Evolutionary conservation across 2,797 vertebrate species (phyloP), one percentile per base, ranked within the genome.

Genomic region (Pipistrellus pygmaeus): DNA sequence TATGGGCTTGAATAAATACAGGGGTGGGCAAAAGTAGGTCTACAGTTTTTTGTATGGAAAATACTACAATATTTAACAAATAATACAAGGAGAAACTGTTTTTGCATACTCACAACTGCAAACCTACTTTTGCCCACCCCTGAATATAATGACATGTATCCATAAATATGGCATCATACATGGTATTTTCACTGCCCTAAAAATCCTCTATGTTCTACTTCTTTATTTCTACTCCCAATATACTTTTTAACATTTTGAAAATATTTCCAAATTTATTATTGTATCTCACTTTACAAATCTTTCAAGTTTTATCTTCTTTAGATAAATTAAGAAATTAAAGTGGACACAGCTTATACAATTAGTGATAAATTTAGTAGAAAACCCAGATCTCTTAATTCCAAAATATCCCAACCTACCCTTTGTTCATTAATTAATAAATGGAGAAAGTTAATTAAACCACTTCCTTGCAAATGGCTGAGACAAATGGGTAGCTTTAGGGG

Each of bases 291-390:
- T 55, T 57, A 6, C 20, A 27, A 94, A 88, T 25, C 7, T 68
- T 96, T 41, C 11, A 96, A 88, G 21, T 91, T 11, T 89, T 88
- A 82, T 38, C 21, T 57, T 81, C n/a, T 82, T 97, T 92, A 14
- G 8, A 77, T 35, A 83, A 27, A 94, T 90, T 69, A 94, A 72
- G 35, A 88, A 90, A 57, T 90, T 88, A 75, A 93, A 75, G 8
- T 53, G 11, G 17, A n/a, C 14, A 75, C 32, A 85, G 75, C 88
- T 84, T 86, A 73, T 88, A 78, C 1, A 86, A 27, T 73, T 64
- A 83, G 60, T 82, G 53, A 89, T 62, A 91, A 51, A 89, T 76
- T 46, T 81, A 62, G 38, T 44, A 69, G 46, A 88, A 95, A 95
- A 78, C 21, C 15, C 35, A 90, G 7, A 84, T 64, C 21, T 75